Conservation (phyloP, 2,888 invertebrate species). For the Drosophila prolongata region DNA sequence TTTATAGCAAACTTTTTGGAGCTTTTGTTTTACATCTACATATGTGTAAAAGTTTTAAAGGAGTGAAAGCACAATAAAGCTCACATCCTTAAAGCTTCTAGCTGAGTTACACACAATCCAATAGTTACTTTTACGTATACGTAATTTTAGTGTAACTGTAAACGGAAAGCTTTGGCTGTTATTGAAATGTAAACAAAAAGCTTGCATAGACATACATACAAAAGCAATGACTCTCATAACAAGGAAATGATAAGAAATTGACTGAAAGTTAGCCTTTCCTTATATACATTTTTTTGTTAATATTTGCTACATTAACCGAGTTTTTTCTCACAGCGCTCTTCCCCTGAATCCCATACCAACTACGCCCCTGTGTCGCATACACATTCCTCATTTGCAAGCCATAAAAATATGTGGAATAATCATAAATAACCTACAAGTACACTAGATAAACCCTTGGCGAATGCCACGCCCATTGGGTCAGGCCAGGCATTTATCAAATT, state of each 20-base stretch:
- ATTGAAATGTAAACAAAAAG: not conserved
- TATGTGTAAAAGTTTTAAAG: constrained; percentile 1
- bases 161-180: constrained; percentile 7
- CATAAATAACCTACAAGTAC: constrained; percentile 68
- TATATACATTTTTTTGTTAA: constrained; percentile 1
- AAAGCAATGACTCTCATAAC: constrained; percentile 7
- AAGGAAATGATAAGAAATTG: constrained; percentile 12
- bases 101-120: not conserved
- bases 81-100: constrained; percentile 11
- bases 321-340: not conserved
- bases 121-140: not conserved
- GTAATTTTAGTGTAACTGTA: constrained; percentile 7
- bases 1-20: constrained; percentile 16
- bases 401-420: constrained; percentile 56
- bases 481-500: constrained; percentile 60
- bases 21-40: constrained; percentile 14
- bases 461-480: constrained; percentile 67
- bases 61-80: not conserved
- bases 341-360: not conserved
- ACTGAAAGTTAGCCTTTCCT: constrained; percentile 7
- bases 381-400: constrained; percentile 43
- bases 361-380: constrained; percentile 11
- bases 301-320: not conserved
- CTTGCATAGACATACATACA: not conserved
- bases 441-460: constrained; percentile 53